Conservation (phyloP, 2,113 vertebrate species). For the Caranx ignobilis region DNA sequence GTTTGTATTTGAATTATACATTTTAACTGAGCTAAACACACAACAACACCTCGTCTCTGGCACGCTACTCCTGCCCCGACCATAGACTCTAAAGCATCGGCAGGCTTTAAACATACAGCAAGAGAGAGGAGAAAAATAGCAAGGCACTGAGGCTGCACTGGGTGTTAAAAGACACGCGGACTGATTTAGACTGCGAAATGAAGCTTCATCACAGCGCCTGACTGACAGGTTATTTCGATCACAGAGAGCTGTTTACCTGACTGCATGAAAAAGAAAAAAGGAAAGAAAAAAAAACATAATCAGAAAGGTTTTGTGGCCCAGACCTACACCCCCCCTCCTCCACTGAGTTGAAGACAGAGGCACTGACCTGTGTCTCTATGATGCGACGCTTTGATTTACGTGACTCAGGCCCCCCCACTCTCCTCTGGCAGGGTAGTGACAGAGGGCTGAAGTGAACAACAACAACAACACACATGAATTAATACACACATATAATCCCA, state of each 20-base stretch:
- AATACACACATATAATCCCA: constrained; percentile 6
- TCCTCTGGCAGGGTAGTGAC: constrained; percentile 84
- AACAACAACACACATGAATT: constrained; percentile 49
- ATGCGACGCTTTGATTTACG: constrained; percentile 87
- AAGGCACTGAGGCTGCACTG: constrained; percentile 26
- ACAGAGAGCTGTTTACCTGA: constrained; percentile 64
- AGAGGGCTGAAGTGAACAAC: constrained; percentile 75
- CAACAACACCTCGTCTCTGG: constrained; percentile 22
- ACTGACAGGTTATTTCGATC: constrained; percentile 76
- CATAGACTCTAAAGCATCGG: constrained; percentile 27
- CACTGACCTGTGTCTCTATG: constrained; percentile 86
- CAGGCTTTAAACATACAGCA: constrained; percentile 34
- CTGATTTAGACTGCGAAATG: constrained; percentile 58
- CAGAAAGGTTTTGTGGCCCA: constrained; percentile 25
- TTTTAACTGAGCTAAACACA: constrained; percentile 47
- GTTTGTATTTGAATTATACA: constrained; percentile 63
- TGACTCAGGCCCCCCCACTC: constrained; percentile 75
- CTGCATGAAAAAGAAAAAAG: constrained; percentile 24
- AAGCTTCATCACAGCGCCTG: constrained; percentile 47
- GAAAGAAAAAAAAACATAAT: constrained; percentile 27
- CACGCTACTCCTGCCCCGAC: constrained; percentile 14
- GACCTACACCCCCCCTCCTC: constrained; percentile 4
- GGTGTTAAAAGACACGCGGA: constrained; percentile 42
- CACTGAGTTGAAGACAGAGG: constrained; percentile 52
- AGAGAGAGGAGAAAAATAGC: neutral